A percentile compares a stretch with the other conserved stretches of the same genome.
Conservation (phyloP, 2,113 vertebrate genomes). For the Alces alces region DNA sequence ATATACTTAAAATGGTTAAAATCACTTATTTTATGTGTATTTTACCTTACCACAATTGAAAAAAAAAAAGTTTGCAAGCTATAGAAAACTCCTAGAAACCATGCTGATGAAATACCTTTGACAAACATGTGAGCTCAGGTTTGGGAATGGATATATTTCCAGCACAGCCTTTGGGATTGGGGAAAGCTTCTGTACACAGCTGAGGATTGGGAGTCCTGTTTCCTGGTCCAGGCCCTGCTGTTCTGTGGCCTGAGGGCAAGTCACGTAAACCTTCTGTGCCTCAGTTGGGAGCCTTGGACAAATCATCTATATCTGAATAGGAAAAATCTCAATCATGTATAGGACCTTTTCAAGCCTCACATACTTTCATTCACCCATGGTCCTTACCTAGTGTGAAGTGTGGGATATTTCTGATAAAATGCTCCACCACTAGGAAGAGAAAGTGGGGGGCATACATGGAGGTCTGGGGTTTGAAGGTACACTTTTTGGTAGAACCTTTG, state of each 20-base stretch:
- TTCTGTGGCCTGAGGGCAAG: not conserved
- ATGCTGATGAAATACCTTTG: not conserved
- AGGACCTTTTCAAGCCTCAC: not conserved
- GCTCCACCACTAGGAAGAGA: not conserved
- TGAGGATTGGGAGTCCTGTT: too few relatives aligned
- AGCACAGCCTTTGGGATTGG: not conserved
- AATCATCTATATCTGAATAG: not conserved
- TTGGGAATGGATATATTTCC: not conserved
- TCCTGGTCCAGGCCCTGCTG: not conserved
- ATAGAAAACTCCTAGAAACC: not conserved
- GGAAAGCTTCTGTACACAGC: not conserved
- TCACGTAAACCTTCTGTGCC: not conserved
- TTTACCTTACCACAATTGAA: not conserved
- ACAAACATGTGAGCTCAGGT: not conserved
- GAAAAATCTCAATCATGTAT: not conserved
- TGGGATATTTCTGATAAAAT: not conserved
- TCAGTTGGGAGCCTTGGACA: not conserved
- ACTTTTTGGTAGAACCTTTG: not conserved
- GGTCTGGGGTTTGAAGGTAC: fast-evolving
- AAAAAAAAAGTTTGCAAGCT: not conserved
- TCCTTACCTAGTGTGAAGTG: not conserved
- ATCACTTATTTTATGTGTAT: not conserved
- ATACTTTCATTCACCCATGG: not conserved
- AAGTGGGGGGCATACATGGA: not conserved
- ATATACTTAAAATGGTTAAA: not conserved